Evolutionary conservation across 1,140 invertebrate genomes (phyloP).

Genomic region (Mactra quadrangularis): DNA sequence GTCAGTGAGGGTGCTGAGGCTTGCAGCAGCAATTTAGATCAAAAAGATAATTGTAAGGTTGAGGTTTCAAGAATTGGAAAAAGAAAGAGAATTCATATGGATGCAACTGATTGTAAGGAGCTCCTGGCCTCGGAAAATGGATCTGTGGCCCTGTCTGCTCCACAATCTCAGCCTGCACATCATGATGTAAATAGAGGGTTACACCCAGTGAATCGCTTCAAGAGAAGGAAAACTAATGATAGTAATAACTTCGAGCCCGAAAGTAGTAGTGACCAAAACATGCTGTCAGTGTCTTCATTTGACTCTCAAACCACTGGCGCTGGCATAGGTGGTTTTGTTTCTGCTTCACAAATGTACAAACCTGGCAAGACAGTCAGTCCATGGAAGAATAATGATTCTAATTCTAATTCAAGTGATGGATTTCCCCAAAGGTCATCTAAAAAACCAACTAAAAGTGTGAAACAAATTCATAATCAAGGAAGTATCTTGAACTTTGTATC

Average conservation of each 20-base stretch:
- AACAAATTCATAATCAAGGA: conserved; percentile 44
- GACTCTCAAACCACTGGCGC: too few relatives aligned
- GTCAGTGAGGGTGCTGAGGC: too few relatives aligned
- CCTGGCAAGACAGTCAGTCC: not conserved
- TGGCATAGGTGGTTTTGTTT: conserved; percentile 38
- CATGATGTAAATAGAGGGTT: conserved; percentile 65
- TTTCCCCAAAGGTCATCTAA: not conserved
- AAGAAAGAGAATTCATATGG: conserved; percentile 60
- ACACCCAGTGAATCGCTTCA: conserved; percentile 60
- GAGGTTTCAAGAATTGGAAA: conserved; percentile 15
- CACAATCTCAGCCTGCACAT: conserved; percentile 14
- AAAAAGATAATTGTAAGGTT: too few relatives aligned
- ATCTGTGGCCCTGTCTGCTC: conserved; percentile 19
- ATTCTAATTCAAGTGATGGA: not conserved
- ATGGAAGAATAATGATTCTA: not conserved
- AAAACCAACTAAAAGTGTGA: conserved; percentile 34
- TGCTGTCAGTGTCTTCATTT: not conserved
- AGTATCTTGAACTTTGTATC: conserved; percentile 38
- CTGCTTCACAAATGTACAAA: conserved; percentile 34
- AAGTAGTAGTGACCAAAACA: too few relatives aligned
- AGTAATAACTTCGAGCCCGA: too few relatives aligned
- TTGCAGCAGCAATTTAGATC: too few relatives aligned
- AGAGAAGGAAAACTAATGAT: conserved; percentile 22
- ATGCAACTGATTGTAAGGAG: conserved; percentile 45
- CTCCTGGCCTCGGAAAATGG: conserved; percentile 24